These are phyloP conservation scores for Prosapia bicincta DNA, from an alignment of 2,888 invertebrate genomes.

Conservation along the genomic window DNA sequence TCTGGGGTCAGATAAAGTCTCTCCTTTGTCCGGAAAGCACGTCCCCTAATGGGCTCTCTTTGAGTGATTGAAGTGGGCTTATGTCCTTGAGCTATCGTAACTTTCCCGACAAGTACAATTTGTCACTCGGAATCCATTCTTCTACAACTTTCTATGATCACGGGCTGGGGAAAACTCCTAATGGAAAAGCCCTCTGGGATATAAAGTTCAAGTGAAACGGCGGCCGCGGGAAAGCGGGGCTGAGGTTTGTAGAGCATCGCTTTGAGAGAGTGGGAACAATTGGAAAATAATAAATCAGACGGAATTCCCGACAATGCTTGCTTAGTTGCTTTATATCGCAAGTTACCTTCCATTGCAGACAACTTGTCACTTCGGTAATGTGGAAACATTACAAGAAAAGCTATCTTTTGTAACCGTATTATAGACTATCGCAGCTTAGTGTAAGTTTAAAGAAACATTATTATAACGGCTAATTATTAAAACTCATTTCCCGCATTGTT, in stretches of 20 bases:
- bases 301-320: background rate
- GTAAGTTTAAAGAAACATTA: too few species aligned
- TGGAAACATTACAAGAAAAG: too few species aligned
- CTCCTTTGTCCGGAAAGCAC: background rate
- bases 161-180: background rate
- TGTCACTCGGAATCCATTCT: background rate
- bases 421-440: too few species aligned
- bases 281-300: background rate
- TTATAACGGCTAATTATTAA: too few species aligned
- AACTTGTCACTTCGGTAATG: too few species aligned
- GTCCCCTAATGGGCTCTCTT: background rate
- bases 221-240: background rate
- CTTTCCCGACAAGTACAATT: background rate
- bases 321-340: too few species aligned
- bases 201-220: background rate
- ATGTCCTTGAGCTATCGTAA: background rate
- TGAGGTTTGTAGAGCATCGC: background rate
- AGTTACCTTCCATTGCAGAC: too few species aligned
- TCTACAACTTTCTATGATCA: background rate
- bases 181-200: background rate
- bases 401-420: too few species aligned
- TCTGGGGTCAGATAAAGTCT: background rate
- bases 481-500: too few species aligned
- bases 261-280: background rate
- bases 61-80: background rate